Conservation (phyloP, 2,888 invertebrate species). For the Notodonta dromedarius region DNA sequence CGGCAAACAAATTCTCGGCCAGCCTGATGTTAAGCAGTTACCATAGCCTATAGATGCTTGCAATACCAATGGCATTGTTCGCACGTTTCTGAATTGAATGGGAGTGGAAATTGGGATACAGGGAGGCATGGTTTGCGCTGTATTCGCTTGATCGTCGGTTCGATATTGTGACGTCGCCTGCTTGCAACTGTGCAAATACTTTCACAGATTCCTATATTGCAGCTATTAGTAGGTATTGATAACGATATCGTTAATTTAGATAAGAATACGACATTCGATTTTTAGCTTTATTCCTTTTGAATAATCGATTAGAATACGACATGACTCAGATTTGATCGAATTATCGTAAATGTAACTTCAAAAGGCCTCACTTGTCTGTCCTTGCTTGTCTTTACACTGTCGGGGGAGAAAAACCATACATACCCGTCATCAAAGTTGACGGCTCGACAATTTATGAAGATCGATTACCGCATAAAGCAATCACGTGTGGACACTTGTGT, state of each 20-base stretch:
- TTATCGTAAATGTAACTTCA: neutral
- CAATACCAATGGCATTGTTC: too few species aligned
- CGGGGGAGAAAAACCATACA: neutral
- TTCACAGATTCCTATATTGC: neutral
- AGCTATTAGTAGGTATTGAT: too few species aligned
- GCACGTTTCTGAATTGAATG: too few species aligned
- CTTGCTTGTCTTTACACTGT: slow-evolving; percentile 6
- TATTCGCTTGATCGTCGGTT: slow-evolving; percentile 17
- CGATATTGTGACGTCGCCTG: slow-evolving; percentile 6
- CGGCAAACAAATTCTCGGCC: too few species aligned
- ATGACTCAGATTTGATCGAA: neutral
- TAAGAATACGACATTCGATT: too few species aligned
- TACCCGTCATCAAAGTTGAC: neutral
- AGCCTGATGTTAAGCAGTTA: too few species aligned
- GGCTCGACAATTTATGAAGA: neutral
- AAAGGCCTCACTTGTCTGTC: slow-evolving; percentile 30
- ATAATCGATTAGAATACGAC: neutral
- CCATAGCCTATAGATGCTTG: too few species aligned
- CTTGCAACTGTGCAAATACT: slow-evolving; percentile 14
- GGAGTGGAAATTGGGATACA: too few species aligned
- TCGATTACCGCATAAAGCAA: neutral
- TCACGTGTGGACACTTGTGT: neutral
- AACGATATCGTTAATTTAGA: too few species aligned
- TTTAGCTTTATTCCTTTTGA: too few species aligned
- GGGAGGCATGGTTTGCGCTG: too few species aligned